Evolutionary conservation across 2,888 invertebrate genomes (phyloP).

Genomic region (Macrophya alboannulata): DNA sequence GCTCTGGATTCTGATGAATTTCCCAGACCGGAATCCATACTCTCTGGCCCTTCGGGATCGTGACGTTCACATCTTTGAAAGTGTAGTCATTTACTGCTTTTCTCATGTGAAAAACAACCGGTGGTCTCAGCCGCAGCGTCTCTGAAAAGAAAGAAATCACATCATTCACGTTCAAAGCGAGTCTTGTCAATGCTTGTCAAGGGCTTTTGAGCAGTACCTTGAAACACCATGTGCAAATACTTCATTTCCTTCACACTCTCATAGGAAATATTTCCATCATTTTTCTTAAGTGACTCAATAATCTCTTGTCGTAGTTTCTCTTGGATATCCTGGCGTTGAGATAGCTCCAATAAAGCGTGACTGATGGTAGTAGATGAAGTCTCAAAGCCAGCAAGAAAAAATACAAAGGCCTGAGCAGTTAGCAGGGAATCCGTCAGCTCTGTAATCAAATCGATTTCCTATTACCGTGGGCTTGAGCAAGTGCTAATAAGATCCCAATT

Average conservation of each 20-base stretch:
- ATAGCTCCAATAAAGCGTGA: slow-evolving; percentile 78
- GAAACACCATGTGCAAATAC: slow-evolving; percentile 78
- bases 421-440: slow-evolving; percentile 75
- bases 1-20: slow-evolving; percentile 68
- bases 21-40: slow-evolving; percentile 66
- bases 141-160: slow-evolving; percentile 71
- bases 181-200: neutral
- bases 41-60: slow-evolving; percentile 64
- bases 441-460: slow-evolving; percentile 60
- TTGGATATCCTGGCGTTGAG: slow-evolving; percentile 78
- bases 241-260: slow-evolving; percentile 78
- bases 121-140: slow-evolving; percentile 80
- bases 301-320: slow-evolving; percentile 77
- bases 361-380: slow-evolving; percentile 80
- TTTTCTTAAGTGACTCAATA: slow-evolving; percentile 68
- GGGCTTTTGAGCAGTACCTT: slow-evolving; percentile 67
- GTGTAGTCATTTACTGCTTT: slow-evolving; percentile 70
- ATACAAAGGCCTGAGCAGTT: slow-evolving; percentile 79
- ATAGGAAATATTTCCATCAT: slow-evolving; percentile 75
- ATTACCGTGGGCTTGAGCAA: neutral
- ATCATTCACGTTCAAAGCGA: neutral
- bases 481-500: neutral
- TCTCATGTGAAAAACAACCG: slow-evolving; percentile 73
- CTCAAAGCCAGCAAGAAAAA: slow-evolving; percentile 81
- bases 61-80: slow-evolving; percentile 67